Evolutionary conservation across 1,140 invertebrate species (phyloP), one percentile per base, ranked within the genome.

Genomic region (Apis florea): DNA sequence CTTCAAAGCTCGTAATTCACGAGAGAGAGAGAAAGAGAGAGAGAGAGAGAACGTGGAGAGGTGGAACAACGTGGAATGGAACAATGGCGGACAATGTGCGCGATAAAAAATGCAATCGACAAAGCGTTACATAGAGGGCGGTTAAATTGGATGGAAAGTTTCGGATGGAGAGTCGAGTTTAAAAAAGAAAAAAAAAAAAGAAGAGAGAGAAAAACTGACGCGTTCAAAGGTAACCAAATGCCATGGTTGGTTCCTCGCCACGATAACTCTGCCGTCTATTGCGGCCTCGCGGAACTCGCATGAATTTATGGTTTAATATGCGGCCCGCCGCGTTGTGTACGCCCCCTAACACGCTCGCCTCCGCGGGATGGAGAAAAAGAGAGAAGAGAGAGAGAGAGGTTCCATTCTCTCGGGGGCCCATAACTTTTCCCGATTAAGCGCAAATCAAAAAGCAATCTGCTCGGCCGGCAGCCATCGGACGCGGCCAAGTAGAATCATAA

Each of bases 371-470:
- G 88, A 72, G 81, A 67, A 58, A 49, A 24, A 24, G 73, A 84
- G 83, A 69, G 83, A 89, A 79, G 77, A 84, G 68, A 66, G 21
- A 15, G 31, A 51, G 49, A 47, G n/a, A 21, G 63, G 21, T 31
- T 15, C 77, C 51, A 26, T 64, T 54, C 51, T 56, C 58, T 49
- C 24, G 63, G 82, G 85, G 79, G 83, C 84, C 89, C 90, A 91
- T 92, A 92, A 92, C 31, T 66, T 26, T 54, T 31, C 59, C 19
- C 40, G 91, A 92, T 92, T 92, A 92, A 92, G 88, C 90, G 91
- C 91, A 92, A 92, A 92, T 92, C 90, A 91, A 92, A 92, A 92
- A 92, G 91, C 90, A 92, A 92, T 92, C 90, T 92, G 81, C 89
- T 77, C 77, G 72, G 83, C 85, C 84, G 70, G 85, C 84, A 78